Evolutionary conservation across 2,888 invertebrate species (phyloP).

Genomic region (Ormia ochracea): DNA sequence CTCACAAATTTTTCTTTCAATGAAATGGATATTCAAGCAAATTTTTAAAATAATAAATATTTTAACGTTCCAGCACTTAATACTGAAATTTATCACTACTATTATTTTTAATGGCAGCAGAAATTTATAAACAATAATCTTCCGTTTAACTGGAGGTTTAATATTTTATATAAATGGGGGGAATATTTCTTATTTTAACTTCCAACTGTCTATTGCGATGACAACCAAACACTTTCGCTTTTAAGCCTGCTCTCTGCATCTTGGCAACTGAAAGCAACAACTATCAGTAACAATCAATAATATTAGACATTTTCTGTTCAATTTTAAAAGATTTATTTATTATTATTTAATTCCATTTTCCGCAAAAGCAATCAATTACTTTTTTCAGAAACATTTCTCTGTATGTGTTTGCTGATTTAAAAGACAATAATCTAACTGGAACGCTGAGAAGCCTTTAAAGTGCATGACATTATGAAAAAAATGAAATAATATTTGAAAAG

Average conservation of each 20-base stretch:
- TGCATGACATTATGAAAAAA: slow-evolving; percentile 45
- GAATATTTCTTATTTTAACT: neutral
- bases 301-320: slow-evolving; percentile 7
- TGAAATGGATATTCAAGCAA: too few relatives aligned
- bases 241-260: neutral
- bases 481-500: neutral
- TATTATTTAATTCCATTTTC: slow-evolving; percentile 19
- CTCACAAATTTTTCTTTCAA: too few relatives aligned
- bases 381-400: neutral
- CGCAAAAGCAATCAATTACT: slow-evolving; percentile 17
- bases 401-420: neutral
- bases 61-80: too few relatives aligned
- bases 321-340: slow-evolving; percentile 34
- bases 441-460: slow-evolving; percentile 51
- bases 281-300: slow-evolving; percentile 15
- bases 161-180: neutral
- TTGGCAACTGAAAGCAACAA: neutral
- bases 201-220: slow-evolving; percentile 5
- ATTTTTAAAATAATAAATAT: too few relatives aligned
- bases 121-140: too few relatives aligned
- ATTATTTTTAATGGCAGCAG: too few relatives aligned
- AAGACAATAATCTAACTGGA: slow-evolving; percentile 33
- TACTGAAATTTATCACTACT: too few relatives aligned
- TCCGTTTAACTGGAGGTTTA: neutral
- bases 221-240: neutral